Evolutionary conservation across 2,888 invertebrate species (phyloP), one percentile per base, ranked within the genome.

Genomic region (Tryphoninae sp.): DNA sequence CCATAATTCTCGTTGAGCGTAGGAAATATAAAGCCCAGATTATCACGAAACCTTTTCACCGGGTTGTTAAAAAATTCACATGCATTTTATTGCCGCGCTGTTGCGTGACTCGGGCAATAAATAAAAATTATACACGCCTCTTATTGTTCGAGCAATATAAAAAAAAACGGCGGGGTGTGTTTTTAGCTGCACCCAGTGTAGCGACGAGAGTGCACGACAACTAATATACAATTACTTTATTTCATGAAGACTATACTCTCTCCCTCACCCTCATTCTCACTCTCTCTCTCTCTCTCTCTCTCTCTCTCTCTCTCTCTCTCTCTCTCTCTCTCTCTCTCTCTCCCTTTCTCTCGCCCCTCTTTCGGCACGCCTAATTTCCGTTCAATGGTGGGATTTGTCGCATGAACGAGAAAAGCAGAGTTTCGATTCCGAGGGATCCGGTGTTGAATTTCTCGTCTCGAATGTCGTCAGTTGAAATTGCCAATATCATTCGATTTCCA

Each of bases 81-180:
- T 16, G 7, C 51, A 51, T 16, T n/a, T 51, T 51, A 51, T n/a
- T n/a, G n/a, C n/a, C n/a, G n/a, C 16, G 51, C 16, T 16, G 51
- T n/a, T 51, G 2, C 51, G 51, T 51, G 65, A 65, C 45, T 65
- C 49, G 65, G 23, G 59, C 33, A 13, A 49, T 65, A 65, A 65
- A 65, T 65, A 65, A 65, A 33, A 65, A 65, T 49, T 65, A 65
- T 45, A 23, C 65, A n/a, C 65, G 3, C 33, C 22, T 7, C 22
- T 13, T 9, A 16, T 19, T 19, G 0, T 19, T 19, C 19, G 51
- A 51, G n/a, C n/a, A 9, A 51, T n/a, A 51, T 13, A 51, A 51
- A 51, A 51, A 51, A 51, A n/a, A 51, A 51, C 51, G 2, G n/a
- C 11, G 22, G 45, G 65, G 65, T 65, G 65, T 51, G 51, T 51